Conservation (phyloP, 2,888 invertebrate species). For the Netelia virgata region DNA sequence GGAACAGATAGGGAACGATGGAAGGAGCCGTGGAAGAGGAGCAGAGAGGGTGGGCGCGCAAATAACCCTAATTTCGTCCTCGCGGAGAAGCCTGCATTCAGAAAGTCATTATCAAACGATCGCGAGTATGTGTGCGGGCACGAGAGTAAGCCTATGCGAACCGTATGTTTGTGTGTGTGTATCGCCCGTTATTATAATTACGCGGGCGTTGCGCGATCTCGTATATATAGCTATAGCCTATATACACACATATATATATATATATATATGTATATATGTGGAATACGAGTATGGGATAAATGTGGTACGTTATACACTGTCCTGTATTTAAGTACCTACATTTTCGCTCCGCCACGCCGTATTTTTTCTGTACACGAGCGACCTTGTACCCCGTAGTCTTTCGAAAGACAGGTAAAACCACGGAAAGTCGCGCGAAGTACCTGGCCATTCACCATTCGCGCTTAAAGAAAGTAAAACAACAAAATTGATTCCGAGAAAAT, state of each 20-base stretch:
- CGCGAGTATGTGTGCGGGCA: constrained; percentile 45
- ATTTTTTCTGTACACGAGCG: constrained; percentile 51
- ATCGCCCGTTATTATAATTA: constrained; percentile 78
- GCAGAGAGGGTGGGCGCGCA: constrained; percentile 74
- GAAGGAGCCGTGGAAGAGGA: constrained; percentile 64
- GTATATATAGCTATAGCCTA: constrained; percentile 6
- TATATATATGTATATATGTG: constrained; percentile 3
- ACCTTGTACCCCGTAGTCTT: constrained; percentile 50
- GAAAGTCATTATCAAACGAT: constrained; percentile 82
- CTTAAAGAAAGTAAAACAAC: too few relatives aligned
- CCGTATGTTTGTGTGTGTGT: background rate
- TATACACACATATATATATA: background rate
- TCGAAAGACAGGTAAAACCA: constrained; percentile 31
- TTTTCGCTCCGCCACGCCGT: constrained; percentile 22
- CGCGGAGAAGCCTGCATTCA: constrained; percentile 78
- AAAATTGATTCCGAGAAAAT: background rate
- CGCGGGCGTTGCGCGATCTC: constrained; percentile 74
- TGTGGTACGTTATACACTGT: constrained; percentile 17
- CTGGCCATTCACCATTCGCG: too few relatives aligned
- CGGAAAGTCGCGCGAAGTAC: background rate
- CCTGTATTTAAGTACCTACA: constrained; percentile 46
- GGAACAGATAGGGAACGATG: constrained; percentile 51
- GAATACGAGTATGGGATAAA: constrained; percentile 32
- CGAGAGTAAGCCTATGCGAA: constrained; percentile 18
- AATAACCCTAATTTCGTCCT: constrained; percentile 82